Evolutionary conservation across 2,113 vertebrate species (phyloP).

Genomic region (Crotalus horridus): DNA sequence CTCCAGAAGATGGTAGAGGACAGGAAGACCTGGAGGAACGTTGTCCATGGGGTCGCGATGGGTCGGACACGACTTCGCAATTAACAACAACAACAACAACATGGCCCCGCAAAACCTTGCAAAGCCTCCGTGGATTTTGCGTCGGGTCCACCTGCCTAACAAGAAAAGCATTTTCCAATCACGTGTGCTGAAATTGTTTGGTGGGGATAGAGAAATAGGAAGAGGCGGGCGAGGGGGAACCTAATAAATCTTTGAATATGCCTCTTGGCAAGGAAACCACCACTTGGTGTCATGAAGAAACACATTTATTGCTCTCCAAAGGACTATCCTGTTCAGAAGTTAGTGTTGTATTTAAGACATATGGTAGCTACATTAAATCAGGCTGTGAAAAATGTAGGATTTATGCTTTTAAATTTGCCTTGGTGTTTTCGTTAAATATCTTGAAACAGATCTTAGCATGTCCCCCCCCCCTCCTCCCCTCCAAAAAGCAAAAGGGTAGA

Average conservation of each 20-base stretch:
- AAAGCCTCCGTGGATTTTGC: conserved; percentile 55
- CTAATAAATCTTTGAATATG: conserved; percentile 74
- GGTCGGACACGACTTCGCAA: no score
- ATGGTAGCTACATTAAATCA: conserved; percentile 74
- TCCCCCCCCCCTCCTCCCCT: fast-evolving
- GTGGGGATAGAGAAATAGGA: background rate
- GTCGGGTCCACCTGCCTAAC: conserved; percentile 50
- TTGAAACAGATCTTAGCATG: conserved; percentile 60
- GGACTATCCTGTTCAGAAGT: conserved; percentile 72
- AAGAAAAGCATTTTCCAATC: conserved; percentile 63
- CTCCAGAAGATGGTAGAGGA: no score
- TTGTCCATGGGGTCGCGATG: no score
- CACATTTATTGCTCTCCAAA: conserved; percentile 71
- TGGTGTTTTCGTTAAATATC: conserved; percentile 26
- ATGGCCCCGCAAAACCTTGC: conserved; percentile 52
- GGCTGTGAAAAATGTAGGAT: conserved; percentile 63
- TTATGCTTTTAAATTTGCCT: conserved; percentile 54
- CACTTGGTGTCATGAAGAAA: conserved; percentile 74
- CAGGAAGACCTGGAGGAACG: no score
- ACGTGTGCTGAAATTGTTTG: conserved; percentile 72
- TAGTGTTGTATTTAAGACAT: conserved; percentile 69
- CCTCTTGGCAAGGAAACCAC: conserved; percentile 68
- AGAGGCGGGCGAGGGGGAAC: conserved; percentile 58
- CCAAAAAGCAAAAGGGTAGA: conserved; percentile 21
- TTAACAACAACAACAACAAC: no score